Evolutionary conservation across 1,140 invertebrate species (phyloP), one percentile per base, ranked within the genome.

Genomic region (Sesamia nonagrioides): DNA sequence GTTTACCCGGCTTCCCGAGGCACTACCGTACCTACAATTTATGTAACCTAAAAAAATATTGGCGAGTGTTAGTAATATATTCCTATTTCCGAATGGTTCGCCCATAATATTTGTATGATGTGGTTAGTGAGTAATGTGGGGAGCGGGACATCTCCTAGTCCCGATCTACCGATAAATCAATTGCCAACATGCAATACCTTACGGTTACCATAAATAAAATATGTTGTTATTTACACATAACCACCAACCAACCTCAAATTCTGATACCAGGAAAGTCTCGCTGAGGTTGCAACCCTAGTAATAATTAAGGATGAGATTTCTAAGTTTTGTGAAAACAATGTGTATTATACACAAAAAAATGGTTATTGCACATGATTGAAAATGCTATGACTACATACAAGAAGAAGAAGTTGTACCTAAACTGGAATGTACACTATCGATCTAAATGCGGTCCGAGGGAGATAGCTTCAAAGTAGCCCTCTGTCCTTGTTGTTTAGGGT

Each of bases 101-200:
- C 77, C 84, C 84, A 82, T 83, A 82, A 84, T 79, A 81, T 82
- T 80, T 83, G 79, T 83, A 81, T 90, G 88, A 89, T 87, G 82
- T 90, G 86, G 82, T 88, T 85, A 88, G 87, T 91, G 83, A 91
- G 86, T 92, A 91, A 92, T 91, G 90, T 81, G 84, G 78, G 81
- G 85, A 84, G 81, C 85, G 86, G 88, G 85, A 85, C 84, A 86
- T 82, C 78, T 84, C 84, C 77, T 81, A 82, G 84, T 88, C 88
- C 87, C 90, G 71, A 85, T 86, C 81, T 89, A 78, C 83, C 84
- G 85, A 92, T 93, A 93, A 91, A 93, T 92, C 89, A 90, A 86
- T 86, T 85, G 90, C 88, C 84, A 79, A 58, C 82, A 78, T 75
- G 82, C 79, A 81, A 81, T 86, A 82, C 71, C 80, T 81, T 82